Base-by-base conservation (phyloP, 2,113 vertebrate genomes). In the Panthera tigris region DNA sequence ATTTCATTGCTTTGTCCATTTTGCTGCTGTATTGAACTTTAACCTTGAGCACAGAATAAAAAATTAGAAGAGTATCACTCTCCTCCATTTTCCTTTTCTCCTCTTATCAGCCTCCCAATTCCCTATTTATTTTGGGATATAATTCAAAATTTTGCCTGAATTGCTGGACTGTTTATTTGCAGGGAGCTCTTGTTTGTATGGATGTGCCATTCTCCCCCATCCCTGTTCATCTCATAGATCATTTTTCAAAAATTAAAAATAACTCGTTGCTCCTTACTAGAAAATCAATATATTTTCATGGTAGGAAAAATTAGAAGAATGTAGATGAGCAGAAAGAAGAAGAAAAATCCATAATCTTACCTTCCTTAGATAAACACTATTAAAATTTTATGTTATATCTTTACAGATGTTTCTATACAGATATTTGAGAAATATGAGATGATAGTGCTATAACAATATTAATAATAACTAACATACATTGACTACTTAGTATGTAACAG, bases 261-360 rank as follows among this genome's bases (percentile, higher is more conserved):
- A 85, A 90, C 33, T 68, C 65, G 13, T 95, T 97, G 41, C 23
- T 90, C 18, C 48, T 85, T 79, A 96, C 96, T 94, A 93, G 91
- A 66, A 94, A 97, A 97, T 97, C 90, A 41, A 96, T 92, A 13
- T 63, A 80, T 91, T 74, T 96, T 96, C 57, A 82, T 91, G 80
- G 88, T 84, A 94, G 39, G 80, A 81, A 96, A 97, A 95, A 96
- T 96, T 92, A 95, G 73, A 95, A 96, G 96, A 97, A 97, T 94
- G 55, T 45, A 92, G 41, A 96, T 88, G 68, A 71, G 57, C 19
- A 83, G 48, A 93, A 93, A 91, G 73, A 74, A 82, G 61, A 90
- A 85, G 48, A 74, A 96, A 97, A 95, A 94, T 97, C 88, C 48
- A 95, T 96, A 94, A 50, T 93, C 85, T 36, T 18, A 89, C 55